Evolutionary conservation across 2,888 invertebrate genomes (phyloP).

Genomic region (Cacoxenus indagator): DNA sequence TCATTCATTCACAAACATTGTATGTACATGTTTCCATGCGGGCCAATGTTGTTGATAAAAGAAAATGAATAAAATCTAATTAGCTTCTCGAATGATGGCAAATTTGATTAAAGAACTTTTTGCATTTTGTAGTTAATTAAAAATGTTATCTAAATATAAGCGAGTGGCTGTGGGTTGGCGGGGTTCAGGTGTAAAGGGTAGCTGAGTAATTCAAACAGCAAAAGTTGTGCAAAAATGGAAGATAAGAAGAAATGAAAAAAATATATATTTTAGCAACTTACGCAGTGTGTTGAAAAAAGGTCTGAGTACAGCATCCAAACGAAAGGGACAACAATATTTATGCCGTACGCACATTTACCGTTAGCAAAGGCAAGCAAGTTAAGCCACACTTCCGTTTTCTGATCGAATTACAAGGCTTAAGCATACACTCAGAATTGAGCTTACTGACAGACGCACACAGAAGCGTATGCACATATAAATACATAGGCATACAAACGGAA

Average conservation of each 20-base stretch:
- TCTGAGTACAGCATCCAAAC: not conserved
- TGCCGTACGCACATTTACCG: not conserved
- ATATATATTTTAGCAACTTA: not conserved
- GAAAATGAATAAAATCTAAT: slow-evolving; percentile 47
- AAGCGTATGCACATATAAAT: not conserved
- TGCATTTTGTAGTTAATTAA: slow-evolving; percentile 53
- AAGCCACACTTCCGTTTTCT: not conserved
- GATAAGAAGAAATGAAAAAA: not conserved
- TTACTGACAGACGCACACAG: not conserved
- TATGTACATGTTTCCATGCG: not conserved
- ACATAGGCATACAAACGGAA: not conserved
- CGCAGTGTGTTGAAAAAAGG: not conserved
- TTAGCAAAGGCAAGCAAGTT: not conserved
- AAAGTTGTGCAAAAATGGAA: not conserved
- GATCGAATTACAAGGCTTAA: slow-evolving; percentile 8
- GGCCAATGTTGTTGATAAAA: not conserved
- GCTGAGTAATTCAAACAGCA: not conserved
- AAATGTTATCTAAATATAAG: slow-evolving; percentile 25
- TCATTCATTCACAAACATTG: not conserved
- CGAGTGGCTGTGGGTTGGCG: not conserved
- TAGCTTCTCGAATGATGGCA: slow-evolving; percentile 56
- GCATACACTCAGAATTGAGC: not conserved
- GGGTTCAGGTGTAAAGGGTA: not conserved
- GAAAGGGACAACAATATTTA: not conserved
- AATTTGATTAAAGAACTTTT: slow-evolving; percentile 59